Conservation (phyloP, 2,888 invertebrate genomes). For the Drosophila emarginata region DNA sequence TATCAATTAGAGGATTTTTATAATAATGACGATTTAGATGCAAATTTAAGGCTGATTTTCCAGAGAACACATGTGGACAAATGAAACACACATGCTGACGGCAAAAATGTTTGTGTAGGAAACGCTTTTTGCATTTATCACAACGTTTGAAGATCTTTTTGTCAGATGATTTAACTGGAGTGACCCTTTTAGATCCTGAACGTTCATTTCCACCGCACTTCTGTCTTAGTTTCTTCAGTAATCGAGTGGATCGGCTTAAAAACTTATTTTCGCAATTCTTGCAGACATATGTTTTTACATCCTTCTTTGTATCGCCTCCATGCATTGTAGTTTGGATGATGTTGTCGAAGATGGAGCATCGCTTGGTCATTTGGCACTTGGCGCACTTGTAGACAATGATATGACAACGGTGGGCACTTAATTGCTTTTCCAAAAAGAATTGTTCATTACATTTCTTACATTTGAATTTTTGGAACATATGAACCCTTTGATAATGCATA, state of each 20-base stretch:
- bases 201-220: neutral
- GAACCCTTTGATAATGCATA: constrained; percentile 34
- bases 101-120: neutral
- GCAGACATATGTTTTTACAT: neutral
- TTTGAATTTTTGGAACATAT: constrained; percentile 21
- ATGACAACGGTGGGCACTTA: neutral
- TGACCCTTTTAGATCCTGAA: neutral
- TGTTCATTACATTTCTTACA: constrained; percentile 22
- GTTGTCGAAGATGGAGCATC: too few species aligned
- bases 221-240: neutral
- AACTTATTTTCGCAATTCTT: neutral
- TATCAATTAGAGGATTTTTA: neutral
- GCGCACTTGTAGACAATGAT: neutral
- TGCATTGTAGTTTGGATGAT: neutral
- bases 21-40: neutral
- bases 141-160: neutral
- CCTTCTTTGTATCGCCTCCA: neutral
- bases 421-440: constrained; percentile 6
- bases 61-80: constrained; percentile 8
- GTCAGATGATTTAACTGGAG: neutral
- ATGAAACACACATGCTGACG: constrained; percentile 3
- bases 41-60: neutral
- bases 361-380: constrained; percentile 1
- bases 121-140: neutral
- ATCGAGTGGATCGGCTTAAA: neutral